Base-by-base conservation (phyloP, 2,113 vertebrate genomes). In the Cheilinus undulatus region DNA sequence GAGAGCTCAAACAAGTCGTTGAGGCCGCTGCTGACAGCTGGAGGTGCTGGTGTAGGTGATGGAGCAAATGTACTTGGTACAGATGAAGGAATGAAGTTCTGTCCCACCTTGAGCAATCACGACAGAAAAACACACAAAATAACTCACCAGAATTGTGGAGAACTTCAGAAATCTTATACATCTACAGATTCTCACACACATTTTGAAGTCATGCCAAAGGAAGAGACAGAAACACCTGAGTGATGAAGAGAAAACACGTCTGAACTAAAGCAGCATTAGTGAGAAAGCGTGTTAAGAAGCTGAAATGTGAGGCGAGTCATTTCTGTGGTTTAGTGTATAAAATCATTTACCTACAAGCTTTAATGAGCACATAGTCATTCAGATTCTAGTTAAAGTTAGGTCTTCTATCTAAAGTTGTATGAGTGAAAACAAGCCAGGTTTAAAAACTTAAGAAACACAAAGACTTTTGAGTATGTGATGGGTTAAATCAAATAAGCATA, bases 1-100 rank as follows among this genome's bases (percentile, higher is more conserved):
- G 97, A 97, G 57, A 99, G 96, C 82, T 99, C 98, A 27, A 99
- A 99, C 73, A 99, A 92, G 89, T 99, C 98, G 28, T 96, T 99
- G 51, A 99, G 95, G 57, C 97, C 97, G 28, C 95, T 95, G 92
- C 93, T 96, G 83, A 96, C 95, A 34, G 96, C 95, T 0, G 96
- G 96, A 9, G 97, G 98, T 0, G 97, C 97, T 0, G 97, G 98
- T 32, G 97, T 99, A 12, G 98, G 98, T 0, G 98, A 99, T 1
- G 98, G 98, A 60, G 97, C 98, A 76, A 99, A 99, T 2, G 97
- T 96, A 59, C 95, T 95, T 67, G 98, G 98, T 32, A 99, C 97
- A 0, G 95, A 95, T 0, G 98, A 95, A 0, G 98, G 98, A 62
- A 99, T 98, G 91, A 98, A 99, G 88, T 96, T 97, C 67, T 99